Evolutionary conservation across 2,797 vertebrate genomes (phyloP), one percentile per base, ranked within the genome.

Genomic region (Myotis planiceps): DNA sequence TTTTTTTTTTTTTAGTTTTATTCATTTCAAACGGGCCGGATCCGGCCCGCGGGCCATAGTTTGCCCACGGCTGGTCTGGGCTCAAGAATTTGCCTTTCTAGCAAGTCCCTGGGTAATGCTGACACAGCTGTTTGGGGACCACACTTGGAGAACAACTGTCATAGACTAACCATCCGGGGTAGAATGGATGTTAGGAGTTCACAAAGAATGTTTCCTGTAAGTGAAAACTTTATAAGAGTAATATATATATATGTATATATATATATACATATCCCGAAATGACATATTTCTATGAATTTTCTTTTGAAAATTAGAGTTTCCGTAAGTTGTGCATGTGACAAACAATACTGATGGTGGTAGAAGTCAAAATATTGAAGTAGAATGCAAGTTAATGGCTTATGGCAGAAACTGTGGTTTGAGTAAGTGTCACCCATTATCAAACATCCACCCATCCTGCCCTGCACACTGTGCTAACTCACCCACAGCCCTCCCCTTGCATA

Each of bases 351-450:
- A 93, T 37, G 90, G 66, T 51, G 85, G 85, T 82, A 47, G 42
- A 93, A 66, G 39, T 74, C 83, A 93, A 88, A 92, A 80, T 45
- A 87, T 42, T 81, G 87, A 84, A 89, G 71, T 23, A 92, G 65
- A 58, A 93, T 49, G 32, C 2, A 85, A 92, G 65, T 51, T 92
- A 86, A 91, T 74, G 68, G 55, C 74, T 58, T 65, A 69, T 2
- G 29, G 71, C 39, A 96, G 88, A 97, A 89, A 88, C 72, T 85
- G 88, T 90, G 90, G 94, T 96, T 97, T 90, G 37, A 81, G 25
- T 79, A 96, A 96, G 95, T 88, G 74, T 96, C 74, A 97, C 87
- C 71, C n/a, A 21, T 6, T 74, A 74, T 88, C 85, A 94, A 80
- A 85, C 92, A 96, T 37, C 80, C 47, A 91, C 69, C 88, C 88